Conservation (phyloP, 1,140 invertebrate species). For the Heliconius hermathena region DNA sequence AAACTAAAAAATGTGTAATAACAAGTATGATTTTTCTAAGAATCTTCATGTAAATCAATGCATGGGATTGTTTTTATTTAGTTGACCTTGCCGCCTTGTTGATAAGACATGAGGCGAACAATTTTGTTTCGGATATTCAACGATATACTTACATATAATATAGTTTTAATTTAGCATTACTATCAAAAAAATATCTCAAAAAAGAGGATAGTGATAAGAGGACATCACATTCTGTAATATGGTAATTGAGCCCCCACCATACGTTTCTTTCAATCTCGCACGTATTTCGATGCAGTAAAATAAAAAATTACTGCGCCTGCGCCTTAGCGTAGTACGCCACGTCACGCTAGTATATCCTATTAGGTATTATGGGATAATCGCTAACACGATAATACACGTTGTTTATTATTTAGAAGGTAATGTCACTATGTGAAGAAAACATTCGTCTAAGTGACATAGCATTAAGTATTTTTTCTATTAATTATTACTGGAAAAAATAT, state of each 20-base stretch:
- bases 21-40: background rate
- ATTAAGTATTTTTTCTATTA: background rate
- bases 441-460: background rate
- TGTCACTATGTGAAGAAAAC: background rate
- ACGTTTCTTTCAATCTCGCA: too few relatives aligned
- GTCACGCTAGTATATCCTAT: background rate
- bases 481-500: too few relatives aligned
- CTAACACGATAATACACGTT: background rate
- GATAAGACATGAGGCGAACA: background rate
- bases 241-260: too few relatives aligned
- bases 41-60: background rate
- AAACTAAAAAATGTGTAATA: background rate
- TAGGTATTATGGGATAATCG: slow-evolving; percentile 11
- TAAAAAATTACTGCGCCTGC: background rate
- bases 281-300: background rate
- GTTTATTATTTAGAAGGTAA: background rate
- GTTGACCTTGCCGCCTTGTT: background rate
- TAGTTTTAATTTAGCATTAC: too few relatives aligned
- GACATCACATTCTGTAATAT: too few relatives aligned
- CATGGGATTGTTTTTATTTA: background rate
- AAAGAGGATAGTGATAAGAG: too few relatives aligned
- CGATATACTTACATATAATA: too few relatives aligned
- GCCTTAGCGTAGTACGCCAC: background rate
- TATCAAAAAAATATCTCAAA: too few relatives aligned
- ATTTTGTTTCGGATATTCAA: too few relatives aligned